phyloP scores from a whole-genome alignment of 2,113 vertebrate genomes.

The Corythoichthys intestinalis region DNA sequence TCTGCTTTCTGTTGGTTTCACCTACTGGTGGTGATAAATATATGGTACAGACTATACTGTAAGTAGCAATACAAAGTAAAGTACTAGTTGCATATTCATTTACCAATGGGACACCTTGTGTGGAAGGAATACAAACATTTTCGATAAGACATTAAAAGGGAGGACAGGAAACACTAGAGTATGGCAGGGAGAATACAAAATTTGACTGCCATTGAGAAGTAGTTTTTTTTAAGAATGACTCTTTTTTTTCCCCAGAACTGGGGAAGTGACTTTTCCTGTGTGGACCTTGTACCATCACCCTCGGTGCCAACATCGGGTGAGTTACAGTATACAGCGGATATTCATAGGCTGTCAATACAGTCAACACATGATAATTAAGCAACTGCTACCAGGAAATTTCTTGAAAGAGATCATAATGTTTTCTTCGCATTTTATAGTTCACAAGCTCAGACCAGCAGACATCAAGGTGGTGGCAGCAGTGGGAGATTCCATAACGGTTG shows the following conservation, averaged over 20 bases:
- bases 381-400: background rate
- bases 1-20: too few relatives aligned
- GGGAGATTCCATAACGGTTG: slow-evolving; percentile 85
- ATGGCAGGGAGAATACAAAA: too few relatives aligned
- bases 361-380: background rate
- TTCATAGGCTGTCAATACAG: background rate
- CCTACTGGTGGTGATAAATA: too few relatives aligned
- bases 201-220: background rate
- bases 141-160: too few relatives aligned
- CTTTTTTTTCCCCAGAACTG: slow-evolving; percentile 73
- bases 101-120: too few relatives aligned
- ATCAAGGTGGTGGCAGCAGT: slow-evolving; percentile 83
- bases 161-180: too few relatives aligned
- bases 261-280: slow-evolving; percentile 82
- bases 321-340: slow-evolving; percentile 17
- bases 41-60: too few relatives aligned
- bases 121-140: too few relatives aligned
- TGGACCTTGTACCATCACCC: slow-evolving; percentile 58
- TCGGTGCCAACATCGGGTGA: slow-evolving; percentile 80
- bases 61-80: too few relatives aligned
- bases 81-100: too few relatives aligned
- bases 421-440: slow-evolving; percentile 62
- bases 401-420: background rate
- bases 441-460: slow-evolving; percentile 79
- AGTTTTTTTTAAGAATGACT: slow-evolving; percentile 1